Evolutionary conservation across 2,797 vertebrate species (phyloP), one percentile per base, ranked within the genome.

Genomic region (Gallinago nigripennis): DNA sequence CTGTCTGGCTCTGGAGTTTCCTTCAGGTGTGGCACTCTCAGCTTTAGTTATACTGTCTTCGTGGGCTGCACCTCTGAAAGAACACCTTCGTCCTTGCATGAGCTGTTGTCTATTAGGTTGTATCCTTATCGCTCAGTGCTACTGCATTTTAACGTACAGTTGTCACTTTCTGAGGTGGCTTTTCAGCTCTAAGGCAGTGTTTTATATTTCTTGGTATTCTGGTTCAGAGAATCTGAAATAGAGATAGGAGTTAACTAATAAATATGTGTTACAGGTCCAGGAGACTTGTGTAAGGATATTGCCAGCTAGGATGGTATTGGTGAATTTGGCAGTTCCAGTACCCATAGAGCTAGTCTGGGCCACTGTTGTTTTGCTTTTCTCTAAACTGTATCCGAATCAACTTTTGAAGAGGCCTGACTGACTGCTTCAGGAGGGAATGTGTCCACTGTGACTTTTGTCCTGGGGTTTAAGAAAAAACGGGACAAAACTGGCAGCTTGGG

Each of bases 181-280:
- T 66, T 35, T 35, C 25, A 11, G 8, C 24, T 94, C n/a, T 39
- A n/a, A 64, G 14, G 23, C 16, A 43, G 27, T 28, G 9, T 48
- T 90, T 65, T 24, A 2, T 81, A 14, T 75, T 82, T 63, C n/a
- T 57, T 89, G 21, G 9, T 82, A 8, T 78, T 75, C 35, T 3
- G 4, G 21, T 78, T 70, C 31, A 63, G 70, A 70, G 25, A 75
- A 54, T 35, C 28, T 54, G 37, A 66, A 84, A 43, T 27, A 39
- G 37, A 61, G 45, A 12, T 41, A 7, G 12, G n/a, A n/a, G n/a
- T n/a, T n/a, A n/a, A n/a, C n/a, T 61, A 51, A 21, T 15, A 88
- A 70, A 35, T 6, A 3, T 13, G 6, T 30, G 8, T 51, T 51
- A 2, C 0, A 30, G 2, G 17, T 61, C 50, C 16, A 60, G 39